Evolutionary conservation across 2,888 invertebrate species (phyloP).

Genomic region (Scotopteryx bipunctaria): DNA sequence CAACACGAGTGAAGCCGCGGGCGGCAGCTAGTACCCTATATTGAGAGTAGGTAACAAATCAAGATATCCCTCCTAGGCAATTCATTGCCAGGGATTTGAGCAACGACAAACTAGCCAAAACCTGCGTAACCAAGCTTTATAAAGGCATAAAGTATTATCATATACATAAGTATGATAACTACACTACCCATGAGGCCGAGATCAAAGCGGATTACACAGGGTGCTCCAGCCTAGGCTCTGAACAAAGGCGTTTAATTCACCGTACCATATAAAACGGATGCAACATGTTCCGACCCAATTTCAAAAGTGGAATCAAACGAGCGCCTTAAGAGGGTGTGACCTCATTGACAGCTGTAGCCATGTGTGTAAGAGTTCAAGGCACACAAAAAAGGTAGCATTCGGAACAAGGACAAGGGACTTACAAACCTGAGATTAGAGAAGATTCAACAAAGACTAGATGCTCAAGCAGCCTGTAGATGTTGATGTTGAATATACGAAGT

Average conservation of each 20-base stretch:
- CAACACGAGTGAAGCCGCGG: no score
- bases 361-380: not conserved
- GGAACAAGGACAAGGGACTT: not conserved
- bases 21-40: no score
- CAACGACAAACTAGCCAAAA: not conserved
- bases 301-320: not conserved
- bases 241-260: conserved; percentile 62
- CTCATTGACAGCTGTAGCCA: not conserved
- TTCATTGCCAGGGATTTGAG: not conserved
- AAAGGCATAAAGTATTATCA: no score
- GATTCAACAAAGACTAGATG: conserved; percentile 8
- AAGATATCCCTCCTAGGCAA: no score
- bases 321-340: not conserved
- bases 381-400: not conserved
- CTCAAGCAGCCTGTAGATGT: not conserved
- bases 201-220: conserved; percentile 53
- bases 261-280: conserved; percentile 37
- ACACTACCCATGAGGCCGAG: conserved; percentile 25
- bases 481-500: no score
- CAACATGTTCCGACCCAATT: conserved; percentile 27
- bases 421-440: conserved; percentile 5
- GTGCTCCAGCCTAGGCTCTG: conserved; percentile 42
- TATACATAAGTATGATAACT: not conserved
- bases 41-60: no score
- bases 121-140: conserved; percentile 6